Evolutionary conservation across 2,888 invertebrate genomes (phyloP), one percentile per base, ranked within the genome.

Genomic region (Tipula vernalis): DNA sequence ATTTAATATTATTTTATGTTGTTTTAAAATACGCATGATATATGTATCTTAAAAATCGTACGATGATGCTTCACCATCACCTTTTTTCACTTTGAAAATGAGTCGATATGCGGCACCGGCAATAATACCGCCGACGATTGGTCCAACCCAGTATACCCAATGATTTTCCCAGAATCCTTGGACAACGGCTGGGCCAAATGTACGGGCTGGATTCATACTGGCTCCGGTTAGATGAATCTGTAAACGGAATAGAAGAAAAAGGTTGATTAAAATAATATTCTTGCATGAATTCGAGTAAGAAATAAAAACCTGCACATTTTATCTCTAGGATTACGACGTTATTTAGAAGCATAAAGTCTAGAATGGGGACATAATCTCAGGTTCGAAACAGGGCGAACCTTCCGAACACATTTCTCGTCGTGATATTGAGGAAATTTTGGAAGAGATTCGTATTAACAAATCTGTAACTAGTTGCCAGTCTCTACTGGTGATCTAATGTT

Each of bases 171-270:
- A 98, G 87, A 92, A 89, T 86, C 94, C 94, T 91, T 95, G 94
- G 71, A 98, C 94, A 10, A 97, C 94, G 28, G 98, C 96, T 0
- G 97, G 96, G 36, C 98, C 98, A 90, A 98, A 95, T 86, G 96
- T 96, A 88, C 98, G 94, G 0, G 98, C 98, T 0, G 98, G 97
- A 92, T 98, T 98, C 98, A 98, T 97, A 91, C 97, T 97, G 87
- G 97, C 94, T 18, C 98, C 97, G 18, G 97, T 96, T 89, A 94
- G 93, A 89, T 96, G 95, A 89, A 98, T 95, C 95, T 95, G 13
- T 36, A 41, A 36, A 71, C 71, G 36, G 8, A 41, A 85, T 57
- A 87, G 0, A 87, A 86, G 57, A 39, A 3, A 39, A 28, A 28
- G 2, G 2, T 28, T 28, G 2, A 28, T 28, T 28, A 28, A 41